A percentile compares a stretch with the other conserved stretches of the same genome.
Evolutionary conservation across 2,888 invertebrate species (phyloP).

Genomic region (Unio delphinus): DNA sequence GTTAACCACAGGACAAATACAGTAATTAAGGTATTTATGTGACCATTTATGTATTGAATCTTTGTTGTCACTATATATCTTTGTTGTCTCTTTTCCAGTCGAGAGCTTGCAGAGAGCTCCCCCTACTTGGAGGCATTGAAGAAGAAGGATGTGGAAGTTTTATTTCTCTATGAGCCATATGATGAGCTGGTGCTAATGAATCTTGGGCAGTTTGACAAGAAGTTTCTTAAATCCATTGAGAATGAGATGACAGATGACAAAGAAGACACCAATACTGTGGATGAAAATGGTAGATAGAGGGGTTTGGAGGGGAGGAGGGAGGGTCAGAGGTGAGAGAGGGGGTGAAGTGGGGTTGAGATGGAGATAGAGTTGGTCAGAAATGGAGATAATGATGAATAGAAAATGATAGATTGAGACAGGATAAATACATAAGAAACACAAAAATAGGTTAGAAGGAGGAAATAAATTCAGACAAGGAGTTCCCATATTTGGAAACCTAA

Average conservation of each 20-base stretch:
- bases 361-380: not conserved
- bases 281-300: constrained; percentile 50
- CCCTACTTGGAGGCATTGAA: constrained; percentile 96
- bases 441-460: too few relatives aligned
- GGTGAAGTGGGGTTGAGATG: constrained; percentile 2
- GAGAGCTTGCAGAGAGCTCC: constrained; percentile 91
- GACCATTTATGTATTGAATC: too few relatives aligned
- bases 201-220: constrained; percentile 84
- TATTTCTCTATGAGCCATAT: constrained; percentile 97
- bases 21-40: too few relatives aligned
- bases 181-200: constrained; percentile 96
- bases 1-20: too few relatives aligned
- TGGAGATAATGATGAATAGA: not conserved
- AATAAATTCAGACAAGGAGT: too few relatives aligned
- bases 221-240: constrained; percentile 89
- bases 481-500: too few relatives aligned
- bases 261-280: constrained; percentile 55
- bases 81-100: constrained; percentile 76
- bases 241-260: constrained; percentile 88
- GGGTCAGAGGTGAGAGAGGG: too few relatives aligned
- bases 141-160: constrained; percentile 88
- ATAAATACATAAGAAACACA: too few relatives aligned
- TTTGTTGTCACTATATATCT: too few relatives aligned
- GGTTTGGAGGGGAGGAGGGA: not conserved
- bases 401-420: too few relatives aligned